These are phyloP conservation scores for Naso thynnoides DNA, from an alignment of 2,797 vertebrate genomes.

Conservation along the genomic window DNA sequence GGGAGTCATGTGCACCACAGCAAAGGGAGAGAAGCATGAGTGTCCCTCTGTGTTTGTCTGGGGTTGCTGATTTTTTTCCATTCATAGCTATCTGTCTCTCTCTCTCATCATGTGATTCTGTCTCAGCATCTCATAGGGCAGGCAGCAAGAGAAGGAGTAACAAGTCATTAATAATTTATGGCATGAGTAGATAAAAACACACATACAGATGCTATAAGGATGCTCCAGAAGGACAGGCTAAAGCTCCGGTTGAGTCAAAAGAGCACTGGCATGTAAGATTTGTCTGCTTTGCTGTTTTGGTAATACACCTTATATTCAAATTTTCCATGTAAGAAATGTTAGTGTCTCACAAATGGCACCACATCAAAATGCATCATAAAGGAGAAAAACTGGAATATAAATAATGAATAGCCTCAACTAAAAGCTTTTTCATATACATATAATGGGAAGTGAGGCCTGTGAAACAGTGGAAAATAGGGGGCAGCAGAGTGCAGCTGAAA, in stretches of 20 bases:
- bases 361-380: not conserved
- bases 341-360: not conserved
- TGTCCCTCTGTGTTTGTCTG: constrained; percentile 13
- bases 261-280: not conserved
- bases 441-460: constrained; percentile 1
- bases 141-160: constrained; percentile 26
- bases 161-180: constrained; percentile 62
- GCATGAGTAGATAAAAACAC: constrained; percentile 25
- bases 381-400: not conserved
- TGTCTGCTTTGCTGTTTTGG: not conserved
- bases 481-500: constrained; percentile 35
- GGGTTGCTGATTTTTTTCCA: constrained; percentile 25
- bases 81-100: constrained; percentile 45
- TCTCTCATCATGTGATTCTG: constrained; percentile 45
- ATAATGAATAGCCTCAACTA: constrained; percentile 1
- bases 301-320: not conserved
- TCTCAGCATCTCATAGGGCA: constrained; percentile 36
- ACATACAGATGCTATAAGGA: constrained; percentile 3
- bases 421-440: constrained; percentile 14
- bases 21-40: constrained; percentile 32
- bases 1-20: constrained; percentile 40
- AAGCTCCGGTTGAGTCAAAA: not conserved
- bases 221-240: not conserved
- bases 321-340: not conserved
- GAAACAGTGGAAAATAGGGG: constrained; percentile 19